Conservation (phyloP, 2,888 invertebrate genomes). For the Apomyelois bistriatella region DNA sequence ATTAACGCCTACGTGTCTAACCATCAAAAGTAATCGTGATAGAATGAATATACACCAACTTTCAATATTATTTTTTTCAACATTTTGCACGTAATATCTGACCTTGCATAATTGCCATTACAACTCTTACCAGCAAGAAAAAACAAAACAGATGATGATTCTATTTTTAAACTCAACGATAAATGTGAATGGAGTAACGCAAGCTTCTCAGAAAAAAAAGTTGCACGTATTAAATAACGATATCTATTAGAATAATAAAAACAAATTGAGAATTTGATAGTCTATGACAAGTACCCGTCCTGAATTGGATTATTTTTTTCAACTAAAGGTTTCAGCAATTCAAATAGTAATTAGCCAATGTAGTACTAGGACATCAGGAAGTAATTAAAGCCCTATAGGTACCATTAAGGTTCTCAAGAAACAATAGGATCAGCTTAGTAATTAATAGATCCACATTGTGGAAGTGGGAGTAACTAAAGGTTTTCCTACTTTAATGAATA, state of each 20-base stretch:
- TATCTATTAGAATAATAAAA: not conserved
- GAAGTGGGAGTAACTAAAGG: conserved; percentile 9
- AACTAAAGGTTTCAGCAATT: not conserved
- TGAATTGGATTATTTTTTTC: no score
- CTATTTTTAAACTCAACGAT: conserved; percentile 4
- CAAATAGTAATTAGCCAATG: not conserved
- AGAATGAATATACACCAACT: not conserved
- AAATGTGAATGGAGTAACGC: not conserved
- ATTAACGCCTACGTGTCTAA: conserved; percentile 2
- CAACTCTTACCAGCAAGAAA: not conserved
- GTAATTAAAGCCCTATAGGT: conserved; percentile 7
- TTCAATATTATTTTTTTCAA: not conserved
- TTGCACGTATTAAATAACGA: no score
- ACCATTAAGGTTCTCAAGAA: conserved; percentile 29
- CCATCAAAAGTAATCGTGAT: conserved; percentile 6
- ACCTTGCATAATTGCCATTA: conserved; percentile 5
- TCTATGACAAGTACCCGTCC: no score
- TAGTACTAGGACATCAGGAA: conserved; percentile 8
- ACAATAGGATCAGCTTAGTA: conserved; percentile 30
- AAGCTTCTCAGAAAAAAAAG: not conserved
- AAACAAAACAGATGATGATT: not conserved
- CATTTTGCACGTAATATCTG: conserved; percentile 5
- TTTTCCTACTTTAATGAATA: conserved; percentile 7
- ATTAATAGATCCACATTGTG: conserved; percentile 8
- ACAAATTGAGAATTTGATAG: no score